These are phyloP conservation scores for Papilio protenor DNA, from an alignment of 2,888 invertebrate genomes.

Conservation along the genomic window DNA sequence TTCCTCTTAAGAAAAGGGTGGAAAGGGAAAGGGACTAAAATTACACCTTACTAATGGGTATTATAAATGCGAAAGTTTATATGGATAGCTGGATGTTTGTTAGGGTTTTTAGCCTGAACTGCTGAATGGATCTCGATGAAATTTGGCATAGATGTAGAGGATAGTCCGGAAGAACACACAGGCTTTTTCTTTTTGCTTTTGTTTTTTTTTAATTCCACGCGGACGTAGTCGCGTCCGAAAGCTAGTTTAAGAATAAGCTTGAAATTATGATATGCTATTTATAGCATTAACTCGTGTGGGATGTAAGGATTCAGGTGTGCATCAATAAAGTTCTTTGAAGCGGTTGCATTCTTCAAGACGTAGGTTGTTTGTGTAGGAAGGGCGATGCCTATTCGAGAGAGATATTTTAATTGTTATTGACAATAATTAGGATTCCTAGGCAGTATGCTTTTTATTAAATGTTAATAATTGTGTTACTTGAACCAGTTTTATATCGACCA, in stretches of 20 bases:
- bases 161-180: too few species aligned
- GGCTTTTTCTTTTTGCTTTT: too few species aligned
- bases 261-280: not conserved
- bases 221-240: too few species aligned
- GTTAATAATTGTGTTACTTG: not conserved
- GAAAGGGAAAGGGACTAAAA: too few species aligned
- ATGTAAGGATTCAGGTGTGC: slow-evolving; percentile 6
- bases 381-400: not conserved
- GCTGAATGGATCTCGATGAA: too few species aligned
- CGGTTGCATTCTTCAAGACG: slow-evolving; percentile 29
- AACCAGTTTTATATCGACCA: not conserved
- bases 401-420: slow-evolving; percentile 30
- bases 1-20: too few species aligned
- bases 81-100: too few species aligned
- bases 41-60: too few species aligned
- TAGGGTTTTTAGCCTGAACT: too few species aligned
- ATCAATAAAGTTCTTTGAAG: slow-evolving; percentile 15
- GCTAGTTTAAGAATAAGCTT: not conserved
- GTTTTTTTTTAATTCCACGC: too few species aligned
- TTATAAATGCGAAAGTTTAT: too few species aligned
- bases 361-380: slow-evolving; percentile 25
- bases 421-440: slow-evolving; percentile 30
- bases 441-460: slow-evolving; percentile 11
- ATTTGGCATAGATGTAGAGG: too few species aligned
- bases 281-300: slow-evolving; percentile 7